phyloP scores from a whole-genome alignment of 2,888 invertebrate genomes.

The Drosophila mettleri region DNA sequence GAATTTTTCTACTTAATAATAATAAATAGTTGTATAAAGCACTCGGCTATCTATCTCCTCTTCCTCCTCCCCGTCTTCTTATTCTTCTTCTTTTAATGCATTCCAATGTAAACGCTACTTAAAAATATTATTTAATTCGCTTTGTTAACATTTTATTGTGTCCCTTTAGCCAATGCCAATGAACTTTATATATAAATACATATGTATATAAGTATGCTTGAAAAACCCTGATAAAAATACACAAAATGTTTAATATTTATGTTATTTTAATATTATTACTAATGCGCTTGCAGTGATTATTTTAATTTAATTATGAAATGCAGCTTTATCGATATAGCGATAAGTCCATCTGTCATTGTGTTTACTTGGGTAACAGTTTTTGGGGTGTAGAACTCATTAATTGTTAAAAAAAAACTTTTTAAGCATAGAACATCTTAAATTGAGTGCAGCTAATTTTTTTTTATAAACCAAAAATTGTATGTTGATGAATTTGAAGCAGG shows the following conservation, averaged over 20 bases:
- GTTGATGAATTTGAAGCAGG: too few species aligned
- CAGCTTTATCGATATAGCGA: neutral
- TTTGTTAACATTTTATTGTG: neutral
- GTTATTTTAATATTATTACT: neutral
- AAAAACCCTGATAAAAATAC: conserved; percentile 3
- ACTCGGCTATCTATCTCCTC: conserved; percentile 31
- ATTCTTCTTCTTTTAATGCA: neutral
- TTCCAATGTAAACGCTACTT: conserved; percentile 10
- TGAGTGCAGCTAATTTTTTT: too few species aligned
- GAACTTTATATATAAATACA: conserved; percentile 15
- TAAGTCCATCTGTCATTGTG: neutral
- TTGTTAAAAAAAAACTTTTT: too few species aligned
- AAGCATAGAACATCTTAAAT: too few species aligned
- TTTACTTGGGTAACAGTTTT: too few species aligned
- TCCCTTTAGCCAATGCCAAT: conserved; percentile 34
- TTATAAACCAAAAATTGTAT: too few species aligned
- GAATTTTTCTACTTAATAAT: conserved; percentile 9
- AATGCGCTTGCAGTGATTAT: conserved; percentile 4
- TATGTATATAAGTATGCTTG: conserved; percentile 3
- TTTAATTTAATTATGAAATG: neutral
- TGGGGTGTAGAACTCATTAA: too few species aligned
- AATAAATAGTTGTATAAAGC: conserved; percentile 35
- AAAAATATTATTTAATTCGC: conserved; percentile 20
- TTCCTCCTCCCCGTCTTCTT: neutral
- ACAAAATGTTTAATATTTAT: conserved; percentile 2